These are phyloP conservation scores for Clinocottus analis DNA, from an alignment of 2,113 vertebrate species.

Conservation along the genomic window DNA sequence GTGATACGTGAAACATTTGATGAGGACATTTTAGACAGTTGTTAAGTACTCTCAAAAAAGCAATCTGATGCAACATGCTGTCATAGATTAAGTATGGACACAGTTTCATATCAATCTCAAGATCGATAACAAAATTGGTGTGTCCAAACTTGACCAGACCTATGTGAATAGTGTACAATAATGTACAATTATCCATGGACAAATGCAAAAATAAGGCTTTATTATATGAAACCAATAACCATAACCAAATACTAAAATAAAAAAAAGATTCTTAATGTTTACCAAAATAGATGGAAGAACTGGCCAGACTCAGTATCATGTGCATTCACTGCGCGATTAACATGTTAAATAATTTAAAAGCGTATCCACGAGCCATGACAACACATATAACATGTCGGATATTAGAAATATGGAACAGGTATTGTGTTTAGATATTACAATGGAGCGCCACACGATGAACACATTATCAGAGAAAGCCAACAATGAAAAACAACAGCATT, in stretches of 20 bases:
- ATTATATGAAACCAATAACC: not conserved
- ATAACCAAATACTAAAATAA: not conserved
- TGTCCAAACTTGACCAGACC: not conserved
- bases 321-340: not conserved
- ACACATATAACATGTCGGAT: not conserved
- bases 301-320: not conserved
- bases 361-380: not conserved
- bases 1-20: slow-evolving; percentile 4
- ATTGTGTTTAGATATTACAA: slow-evolving; percentile 15
- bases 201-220: slow-evolving; percentile 1
- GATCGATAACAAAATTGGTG: not conserved
- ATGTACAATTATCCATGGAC: not conserved
- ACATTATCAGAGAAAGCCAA: slow-evolving; percentile 8
- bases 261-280: not conserved
- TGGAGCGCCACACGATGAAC: slow-evolving; percentile 11
- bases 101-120: not conserved
- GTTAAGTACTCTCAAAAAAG: not conserved
- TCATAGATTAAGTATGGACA: not conserved
- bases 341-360: not conserved
- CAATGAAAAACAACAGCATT: slow-evolving; percentile 37
- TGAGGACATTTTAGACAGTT: slow-evolving; percentile 4
- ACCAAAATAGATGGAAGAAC: not conserved
- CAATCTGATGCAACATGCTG: slow-evolving; percentile 10
- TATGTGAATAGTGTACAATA: not conserved
- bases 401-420: not conserved